Evolutionary conservation across 1,140 invertebrate species (phyloP).

Genomic region (Cylas formicarius): DNA sequence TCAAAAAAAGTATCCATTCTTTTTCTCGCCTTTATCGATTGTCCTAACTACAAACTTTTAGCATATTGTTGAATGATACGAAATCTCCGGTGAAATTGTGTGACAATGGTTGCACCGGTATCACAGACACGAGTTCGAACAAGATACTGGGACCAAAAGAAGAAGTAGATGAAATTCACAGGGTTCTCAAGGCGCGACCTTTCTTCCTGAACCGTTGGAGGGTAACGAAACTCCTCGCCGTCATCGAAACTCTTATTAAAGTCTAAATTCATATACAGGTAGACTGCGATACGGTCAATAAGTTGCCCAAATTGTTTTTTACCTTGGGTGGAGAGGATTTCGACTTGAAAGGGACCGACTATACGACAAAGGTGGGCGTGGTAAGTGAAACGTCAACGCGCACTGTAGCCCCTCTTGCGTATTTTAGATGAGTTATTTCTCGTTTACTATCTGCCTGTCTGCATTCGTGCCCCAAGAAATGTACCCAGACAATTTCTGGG

Average conservation of each 20-base stretch:
- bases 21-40: too few species aligned
- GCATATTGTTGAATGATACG: slow-evolving; percentile 30
- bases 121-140: slow-evolving; percentile 75
- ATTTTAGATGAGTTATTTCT: not conserved
- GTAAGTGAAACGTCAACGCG: too few species aligned
- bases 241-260: slow-evolving; percentile 5
- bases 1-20: too few species aligned
- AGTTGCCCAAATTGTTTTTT: slow-evolving; percentile 37
- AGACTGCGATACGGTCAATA: slow-evolving; percentile 34
- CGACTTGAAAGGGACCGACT: slow-evolving; percentile 31
- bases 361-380: slow-evolving; percentile 34
- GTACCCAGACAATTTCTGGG: slow-evolving; percentile 24
- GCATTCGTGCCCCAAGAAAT: slow-evolving; percentile 24
- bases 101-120: slow-evolving; percentile 55
- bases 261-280: slow-evolving; percentile 37
- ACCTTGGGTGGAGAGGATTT: slow-evolving; percentile 35
- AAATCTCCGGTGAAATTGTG: slow-evolving; percentile 43
- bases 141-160: slow-evolving; percentile 64
- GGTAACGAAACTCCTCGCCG: slow-evolving; percentile 34
- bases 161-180: slow-evolving; percentile 61
- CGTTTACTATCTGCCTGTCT: slow-evolving; percentile 28
- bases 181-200: slow-evolving; percentile 56
- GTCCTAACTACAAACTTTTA: too few species aligned
- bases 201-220: slow-evolving; percentile 54
- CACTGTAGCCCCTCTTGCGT: too few species aligned